Percentiles rank a stretch among this genome's conserved stretches.
These are phyloP conservation scores for Oceanodroma tethys DNA, from an alignment of 2,113 vertebrate species.

Conservation along the genomic window DNA sequence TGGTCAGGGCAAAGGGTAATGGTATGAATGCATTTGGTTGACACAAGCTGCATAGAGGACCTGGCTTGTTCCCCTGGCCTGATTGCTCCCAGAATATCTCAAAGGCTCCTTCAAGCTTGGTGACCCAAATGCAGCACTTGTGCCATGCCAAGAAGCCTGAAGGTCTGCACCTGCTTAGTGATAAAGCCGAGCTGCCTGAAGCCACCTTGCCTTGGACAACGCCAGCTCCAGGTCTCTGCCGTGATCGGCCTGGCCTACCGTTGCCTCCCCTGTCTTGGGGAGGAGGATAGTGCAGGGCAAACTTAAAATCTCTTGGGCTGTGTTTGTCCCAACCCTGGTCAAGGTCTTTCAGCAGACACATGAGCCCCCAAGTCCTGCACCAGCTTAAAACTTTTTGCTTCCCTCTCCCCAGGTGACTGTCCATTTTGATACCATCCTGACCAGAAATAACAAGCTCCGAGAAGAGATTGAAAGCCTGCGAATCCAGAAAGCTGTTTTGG, in stretches of 20 bases:
- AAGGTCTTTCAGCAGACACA: neutral
- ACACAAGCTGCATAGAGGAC: neutral
- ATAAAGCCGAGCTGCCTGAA: neutral
- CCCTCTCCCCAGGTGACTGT: constrained; percentile 38
- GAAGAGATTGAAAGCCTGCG: constrained; percentile 46
- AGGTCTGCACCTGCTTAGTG: constrained; percentile 14
- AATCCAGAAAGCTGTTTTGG: constrained; percentile 45
- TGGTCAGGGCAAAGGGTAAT: neutral
- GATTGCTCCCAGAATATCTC: neutral
- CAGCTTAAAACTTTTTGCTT: neutral
- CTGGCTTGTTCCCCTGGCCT: neutral
- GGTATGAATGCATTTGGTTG: neutral
- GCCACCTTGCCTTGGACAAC: neutral
- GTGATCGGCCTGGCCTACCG: rapidly evolving
- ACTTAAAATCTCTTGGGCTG: neutral
- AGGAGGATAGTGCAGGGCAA: neutral
- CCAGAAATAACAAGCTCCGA: constrained; percentile 38
- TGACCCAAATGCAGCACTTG: neutral
- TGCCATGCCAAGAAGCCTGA: neutral
- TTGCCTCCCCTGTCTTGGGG: too few relatives aligned
- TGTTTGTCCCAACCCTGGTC: neutral
- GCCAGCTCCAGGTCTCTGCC: neutral
- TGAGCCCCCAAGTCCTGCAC: neutral
- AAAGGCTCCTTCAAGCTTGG: neutral
- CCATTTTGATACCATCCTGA: constrained; percentile 38